Evolutionary conservation across 2,888 invertebrate genomes (phyloP).

Genomic region (Helleia helle): DNA sequence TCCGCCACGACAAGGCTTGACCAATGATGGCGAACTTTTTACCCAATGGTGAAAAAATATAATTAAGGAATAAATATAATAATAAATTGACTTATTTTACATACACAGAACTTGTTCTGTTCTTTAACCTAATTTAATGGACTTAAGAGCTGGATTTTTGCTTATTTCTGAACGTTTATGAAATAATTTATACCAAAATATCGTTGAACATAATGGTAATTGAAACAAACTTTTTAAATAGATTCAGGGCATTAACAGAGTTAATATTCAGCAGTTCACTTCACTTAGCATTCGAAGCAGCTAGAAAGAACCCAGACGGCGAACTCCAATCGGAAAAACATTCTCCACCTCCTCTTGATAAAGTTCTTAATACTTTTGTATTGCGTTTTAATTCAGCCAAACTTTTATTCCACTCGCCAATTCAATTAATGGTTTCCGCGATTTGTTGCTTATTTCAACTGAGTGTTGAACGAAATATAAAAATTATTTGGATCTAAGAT

Average conservation of each 20-base stretch:
- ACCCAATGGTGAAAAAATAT: no score
- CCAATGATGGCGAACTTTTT: no score
- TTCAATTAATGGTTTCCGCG: slow-evolving; percentile 17
- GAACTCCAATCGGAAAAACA: slow-evolving; percentile 43
- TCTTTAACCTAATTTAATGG: no score
- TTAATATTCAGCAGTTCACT: slow-evolving; percentile 24
- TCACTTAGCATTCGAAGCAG: slow-evolving; percentile 43
- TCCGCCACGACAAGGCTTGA: no score
- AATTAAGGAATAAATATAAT: no score
- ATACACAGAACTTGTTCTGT: no score
- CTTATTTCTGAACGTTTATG: no score
- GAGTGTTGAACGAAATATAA: slow-evolving; percentile 7
- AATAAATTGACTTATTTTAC: no score
- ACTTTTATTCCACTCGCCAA: slow-evolving; percentile 19
- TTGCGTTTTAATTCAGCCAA: slow-evolving; percentile 39
- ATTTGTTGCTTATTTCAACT: slow-evolving; percentile 13
- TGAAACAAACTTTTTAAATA: slow-evolving; percentile 14
- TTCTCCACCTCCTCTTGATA: slow-evolving; percentile 34
- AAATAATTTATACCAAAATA: slow-evolving; percentile 10
- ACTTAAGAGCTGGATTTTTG: no score
- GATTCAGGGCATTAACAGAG: slow-evolving; percentile 10
- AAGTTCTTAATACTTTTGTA: slow-evolving; percentile 39
- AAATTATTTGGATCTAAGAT: no score
- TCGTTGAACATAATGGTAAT: slow-evolving; percentile 14
- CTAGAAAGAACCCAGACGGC: slow-evolving; percentile 35